Evolutionary conservation across 2,888 invertebrate genomes (phyloP).

Genomic region (Blastobasis lacticolella): DNA sequence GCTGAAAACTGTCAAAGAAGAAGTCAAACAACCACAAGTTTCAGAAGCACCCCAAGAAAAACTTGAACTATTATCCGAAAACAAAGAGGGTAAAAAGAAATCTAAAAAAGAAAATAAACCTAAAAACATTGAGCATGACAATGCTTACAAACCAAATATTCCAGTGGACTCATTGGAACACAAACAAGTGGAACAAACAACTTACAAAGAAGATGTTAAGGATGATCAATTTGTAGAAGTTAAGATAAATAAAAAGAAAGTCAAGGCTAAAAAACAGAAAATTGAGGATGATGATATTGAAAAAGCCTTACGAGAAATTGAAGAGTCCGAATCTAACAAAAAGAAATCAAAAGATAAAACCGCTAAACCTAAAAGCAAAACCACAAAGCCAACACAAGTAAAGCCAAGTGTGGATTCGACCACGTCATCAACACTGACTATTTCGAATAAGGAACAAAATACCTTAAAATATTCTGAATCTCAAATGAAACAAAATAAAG

Average conservation of each 20-base stretch:
- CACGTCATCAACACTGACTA: neutral
- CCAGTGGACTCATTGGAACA: conserved; percentile 6
- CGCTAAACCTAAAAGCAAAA: conserved; percentile 11
- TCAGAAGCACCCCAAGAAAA: conserved; percentile 6
- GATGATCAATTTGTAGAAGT: conserved; percentile 22
- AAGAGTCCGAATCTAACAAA: conserved; percentile 28
- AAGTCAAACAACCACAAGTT: conserved; percentile 18
- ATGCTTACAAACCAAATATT: neutral
- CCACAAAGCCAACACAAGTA: neutral
- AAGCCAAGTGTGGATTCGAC: neutral
- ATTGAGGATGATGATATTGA: conserved; percentile 39
- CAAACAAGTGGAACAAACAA: neutral
- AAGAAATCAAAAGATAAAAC: conserved; percentile 15
- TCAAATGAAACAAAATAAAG: conserved; percentile 6
- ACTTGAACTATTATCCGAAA: conserved; percentile 3
- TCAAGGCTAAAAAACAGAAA: conserved; percentile 40
- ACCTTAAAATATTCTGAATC: neutral
- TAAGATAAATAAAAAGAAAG: conserved; percentile 41
- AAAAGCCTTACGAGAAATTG: conserved; percentile 40
- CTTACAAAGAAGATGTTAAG: conserved; percentile 2
- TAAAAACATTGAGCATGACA: conserved; percentile 9
- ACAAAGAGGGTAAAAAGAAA: conserved; percentile 19
- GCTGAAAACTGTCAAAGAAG: conserved; percentile 18
- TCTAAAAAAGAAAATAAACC: conserved; percentile 14
- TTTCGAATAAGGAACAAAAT: neutral